phyloP scores from a whole-genome alignment of 2,888 invertebrate genomes.

The Aphrophora alni region DNA sequence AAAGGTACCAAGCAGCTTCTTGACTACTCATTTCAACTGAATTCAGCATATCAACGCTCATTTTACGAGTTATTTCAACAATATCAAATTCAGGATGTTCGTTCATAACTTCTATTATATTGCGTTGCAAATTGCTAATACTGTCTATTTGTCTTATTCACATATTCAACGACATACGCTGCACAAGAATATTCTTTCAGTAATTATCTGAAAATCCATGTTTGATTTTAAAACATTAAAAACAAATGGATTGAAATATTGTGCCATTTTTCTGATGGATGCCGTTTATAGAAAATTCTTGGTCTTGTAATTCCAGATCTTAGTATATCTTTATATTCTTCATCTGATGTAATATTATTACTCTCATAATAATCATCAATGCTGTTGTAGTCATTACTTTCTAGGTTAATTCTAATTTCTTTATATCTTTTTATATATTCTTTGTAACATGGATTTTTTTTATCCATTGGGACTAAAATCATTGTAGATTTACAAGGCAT shows the following conservation, averaged over 20 bases:
- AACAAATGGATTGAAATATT: slow-evolving; percentile 22
- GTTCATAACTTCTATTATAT: slow-evolving; percentile 42
- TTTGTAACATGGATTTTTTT: slow-evolving; percentile 34
- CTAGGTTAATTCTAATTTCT: neutral
- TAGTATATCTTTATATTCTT: slow-evolving; percentile 32
- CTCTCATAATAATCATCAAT: too few relatives aligned
- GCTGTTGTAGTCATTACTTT: neutral
- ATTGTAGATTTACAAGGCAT: slow-evolving; percentile 53
- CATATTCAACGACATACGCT: slow-evolving; percentile 56
- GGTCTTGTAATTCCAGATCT: slow-evolving; percentile 13
- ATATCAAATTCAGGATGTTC: slow-evolving; percentile 55
- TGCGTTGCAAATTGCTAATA: slow-evolving; percentile 28
- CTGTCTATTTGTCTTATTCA: slow-evolving; percentile 41
- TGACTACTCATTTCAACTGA: slow-evolving; percentile 54
- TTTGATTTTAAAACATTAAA: slow-evolving; percentile 47
- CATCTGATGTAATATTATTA: slow-evolving; percentile 21
- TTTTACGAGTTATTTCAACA: slow-evolving; percentile 51
- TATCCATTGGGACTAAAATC: slow-evolving; percentile 53
- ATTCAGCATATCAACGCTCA: slow-evolving; percentile 54
- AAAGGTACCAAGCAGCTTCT: slow-evolving; percentile 59
- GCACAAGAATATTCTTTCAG: slow-evolving; percentile 56
- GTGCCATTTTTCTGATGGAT: slow-evolving; percentile 12
- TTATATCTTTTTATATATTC: neutral
- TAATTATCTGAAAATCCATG: slow-evolving; percentile 52
- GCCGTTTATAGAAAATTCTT: too few relatives aligned